Conservation (phyloP, 2,113 vertebrate genomes). For the Plectropomus leopardus region DNA sequence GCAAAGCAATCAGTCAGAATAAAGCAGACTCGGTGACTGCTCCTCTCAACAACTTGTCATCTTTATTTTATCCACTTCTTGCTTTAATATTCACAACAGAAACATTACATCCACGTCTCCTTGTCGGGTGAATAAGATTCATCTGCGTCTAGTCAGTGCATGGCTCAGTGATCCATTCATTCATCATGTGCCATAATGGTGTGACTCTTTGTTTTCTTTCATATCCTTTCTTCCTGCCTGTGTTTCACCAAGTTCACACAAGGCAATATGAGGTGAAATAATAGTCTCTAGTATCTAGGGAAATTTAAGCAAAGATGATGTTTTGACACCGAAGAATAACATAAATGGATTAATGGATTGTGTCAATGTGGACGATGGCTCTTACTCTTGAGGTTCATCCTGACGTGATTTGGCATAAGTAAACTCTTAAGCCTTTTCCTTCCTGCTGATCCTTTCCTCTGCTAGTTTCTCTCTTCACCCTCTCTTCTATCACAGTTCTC, state of each 20-base stretch:
- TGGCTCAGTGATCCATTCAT: slow-evolving; percentile 33
- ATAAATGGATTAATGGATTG: slow-evolving; percentile 21
- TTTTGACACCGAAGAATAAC: slow-evolving; percentile 23
- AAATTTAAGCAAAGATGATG: slow-evolving; percentile 24
- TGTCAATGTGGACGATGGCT: slow-evolving; percentile 2
- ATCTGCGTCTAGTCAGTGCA: slow-evolving; percentile 21
- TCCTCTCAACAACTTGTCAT: slow-evolving; percentile 55
- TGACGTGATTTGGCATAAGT: slow-evolving; percentile 36
- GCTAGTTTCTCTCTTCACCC: slow-evolving; percentile 1
- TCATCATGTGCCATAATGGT: neutral
- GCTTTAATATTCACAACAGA: slow-evolving; percentile 54
- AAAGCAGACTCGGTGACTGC: slow-evolving; percentile 49
- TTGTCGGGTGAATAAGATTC: slow-evolving; percentile 41
- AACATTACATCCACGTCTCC: slow-evolving; percentile 35
- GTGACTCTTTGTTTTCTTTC: neutral
- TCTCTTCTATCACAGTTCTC: slow-evolving; percentile 18
- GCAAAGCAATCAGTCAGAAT: slow-evolving; percentile 58
- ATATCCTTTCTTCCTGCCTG: neutral
- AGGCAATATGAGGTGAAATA: neutral
- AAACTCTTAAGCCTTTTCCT: slow-evolving; percentile 26
- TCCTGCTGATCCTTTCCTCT: slow-evolving; percentile 17
- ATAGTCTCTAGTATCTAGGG: neutral
- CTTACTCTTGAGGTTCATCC: slow-evolving; percentile 32
- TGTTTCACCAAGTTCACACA: slow-evolving; percentile 14
- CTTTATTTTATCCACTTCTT: slow-evolving; percentile 59